phyloP scores from a whole-genome alignment of 2,113 vertebrate genomes.

The Uropsilus gracilis region DNA sequence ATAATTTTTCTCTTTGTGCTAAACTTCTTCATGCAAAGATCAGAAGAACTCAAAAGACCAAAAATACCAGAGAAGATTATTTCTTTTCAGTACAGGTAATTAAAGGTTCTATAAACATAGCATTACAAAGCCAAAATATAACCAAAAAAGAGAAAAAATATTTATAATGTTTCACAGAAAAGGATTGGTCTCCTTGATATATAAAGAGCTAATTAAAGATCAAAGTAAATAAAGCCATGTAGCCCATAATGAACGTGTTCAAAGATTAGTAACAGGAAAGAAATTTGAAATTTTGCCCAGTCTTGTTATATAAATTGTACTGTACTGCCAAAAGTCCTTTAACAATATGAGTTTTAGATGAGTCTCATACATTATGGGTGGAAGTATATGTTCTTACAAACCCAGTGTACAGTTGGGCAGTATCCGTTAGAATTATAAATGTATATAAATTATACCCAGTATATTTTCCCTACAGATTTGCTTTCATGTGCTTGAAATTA shows the following conservation, averaged over 20 bases:
- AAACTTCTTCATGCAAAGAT: not conserved
- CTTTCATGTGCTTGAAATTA: not conserved
- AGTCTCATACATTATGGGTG: not conserved
- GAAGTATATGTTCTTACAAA: not conserved
- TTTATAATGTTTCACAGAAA: not conserved
- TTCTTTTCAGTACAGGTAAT: not conserved
- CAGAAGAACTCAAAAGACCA: not conserved
- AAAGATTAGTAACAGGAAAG: not conserved
- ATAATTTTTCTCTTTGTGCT: not conserved
- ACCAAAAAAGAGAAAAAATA: not conserved
- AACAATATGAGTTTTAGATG: not conserved
- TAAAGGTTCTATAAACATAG: not conserved
- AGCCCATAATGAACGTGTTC: not conserved
- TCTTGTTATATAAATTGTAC: not conserved
- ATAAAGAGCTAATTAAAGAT: not conserved
- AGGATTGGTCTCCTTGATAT: not conserved
- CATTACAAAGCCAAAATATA: not conserved
- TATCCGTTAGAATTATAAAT: not conserved
- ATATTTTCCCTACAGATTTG: not conserved
- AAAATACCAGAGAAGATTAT: not conserved
- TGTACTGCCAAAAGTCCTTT: not conserved
- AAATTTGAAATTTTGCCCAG: not conserved
- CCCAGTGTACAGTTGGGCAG: not conserved
- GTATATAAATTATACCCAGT: not conserved
- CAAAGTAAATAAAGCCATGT: not conserved